phyloP scores from a whole-genome alignment of 2,888 invertebrate species.

The Heliconius ethilla region DNA sequence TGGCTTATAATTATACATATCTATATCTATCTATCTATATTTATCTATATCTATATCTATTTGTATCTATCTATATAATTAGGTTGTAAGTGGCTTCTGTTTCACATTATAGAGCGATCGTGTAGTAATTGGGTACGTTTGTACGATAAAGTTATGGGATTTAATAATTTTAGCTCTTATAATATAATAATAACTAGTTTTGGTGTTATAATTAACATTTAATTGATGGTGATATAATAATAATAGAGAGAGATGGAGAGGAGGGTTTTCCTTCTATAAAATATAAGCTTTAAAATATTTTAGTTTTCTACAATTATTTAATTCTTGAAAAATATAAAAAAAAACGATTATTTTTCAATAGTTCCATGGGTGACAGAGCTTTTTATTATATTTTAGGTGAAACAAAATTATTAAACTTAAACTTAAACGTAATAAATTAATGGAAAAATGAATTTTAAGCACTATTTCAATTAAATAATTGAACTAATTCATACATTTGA shows the following conservation, averaged over 20 bases:
- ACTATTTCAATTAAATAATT: not conserved
- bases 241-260: not conserved
- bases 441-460: not conserved
- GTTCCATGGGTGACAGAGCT: not conserved
- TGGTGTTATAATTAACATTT: conserved; percentile 7
- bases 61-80: conserved; percentile 40
- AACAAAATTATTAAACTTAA: not conserved
- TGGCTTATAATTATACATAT: conserved; percentile 42
- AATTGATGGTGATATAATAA: not conserved
- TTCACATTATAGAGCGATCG: conserved; percentile 12
- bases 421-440: not conserved
- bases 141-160: conserved; percentile 7
- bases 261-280: not conserved
- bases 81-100: conserved; percentile 32
- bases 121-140: conserved; percentile 24
- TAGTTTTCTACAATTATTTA: too few species aligned
- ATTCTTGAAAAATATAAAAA: not conserved
- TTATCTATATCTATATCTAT: conserved; percentile 26
- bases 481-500: conserved; percentile 13
- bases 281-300: not conserved
- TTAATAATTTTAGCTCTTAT: conserved; percentile 8
- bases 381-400: not conserved
- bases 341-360: not conserved
- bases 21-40: conserved; percentile 20
- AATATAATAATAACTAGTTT: conserved; percentile 9